These are phyloP conservation scores for Troides oblongomaculatus DNA, from an alignment of 2,888 invertebrate genomes.

Conservation along the genomic window DNA sequence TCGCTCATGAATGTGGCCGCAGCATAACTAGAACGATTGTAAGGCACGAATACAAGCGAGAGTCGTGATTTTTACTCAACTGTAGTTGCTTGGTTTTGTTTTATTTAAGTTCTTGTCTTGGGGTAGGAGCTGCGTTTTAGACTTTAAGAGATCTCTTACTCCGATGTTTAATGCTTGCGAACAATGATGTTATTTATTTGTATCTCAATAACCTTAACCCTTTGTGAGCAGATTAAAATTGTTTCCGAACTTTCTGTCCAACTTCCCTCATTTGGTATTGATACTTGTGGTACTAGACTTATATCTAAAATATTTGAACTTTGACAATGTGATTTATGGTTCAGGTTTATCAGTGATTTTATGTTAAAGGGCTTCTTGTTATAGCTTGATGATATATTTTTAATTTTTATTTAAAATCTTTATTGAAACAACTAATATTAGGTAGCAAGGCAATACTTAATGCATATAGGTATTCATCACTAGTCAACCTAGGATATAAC, in stretches of 20 bases:
- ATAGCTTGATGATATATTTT: neutral
- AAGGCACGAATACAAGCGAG: slow-evolving; percentile 35
- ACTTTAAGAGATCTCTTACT: slow-evolving; percentile 25
- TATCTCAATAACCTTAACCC: neutral
- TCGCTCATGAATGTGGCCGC: slow-evolving; percentile 9
- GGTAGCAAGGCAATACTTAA: too few relatives aligned
- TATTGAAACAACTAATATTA: too few relatives aligned
- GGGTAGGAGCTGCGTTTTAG: slow-evolving; percentile 21
- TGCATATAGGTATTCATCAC: too few relatives aligned
- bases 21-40: slow-evolving; percentile 33
- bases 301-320: neutral
- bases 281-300: neutral
- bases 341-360: neutral
- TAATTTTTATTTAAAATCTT: too few relatives aligned
- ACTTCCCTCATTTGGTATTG: neutral
- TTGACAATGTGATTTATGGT: neutral
- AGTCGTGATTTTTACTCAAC: slow-evolving; percentile 37
- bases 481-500: too few relatives aligned
- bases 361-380: neutral
- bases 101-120: slow-evolving; percentile 31
- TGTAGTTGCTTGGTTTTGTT: slow-evolving; percentile 32
- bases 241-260: neutral
- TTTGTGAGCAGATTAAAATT: neutral
- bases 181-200: slow-evolving; percentile 10
- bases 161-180: slow-evolving; percentile 22